Conservation (phyloP, 2,888 invertebrate genomes). For the Lathronympha strigana region DNA sequence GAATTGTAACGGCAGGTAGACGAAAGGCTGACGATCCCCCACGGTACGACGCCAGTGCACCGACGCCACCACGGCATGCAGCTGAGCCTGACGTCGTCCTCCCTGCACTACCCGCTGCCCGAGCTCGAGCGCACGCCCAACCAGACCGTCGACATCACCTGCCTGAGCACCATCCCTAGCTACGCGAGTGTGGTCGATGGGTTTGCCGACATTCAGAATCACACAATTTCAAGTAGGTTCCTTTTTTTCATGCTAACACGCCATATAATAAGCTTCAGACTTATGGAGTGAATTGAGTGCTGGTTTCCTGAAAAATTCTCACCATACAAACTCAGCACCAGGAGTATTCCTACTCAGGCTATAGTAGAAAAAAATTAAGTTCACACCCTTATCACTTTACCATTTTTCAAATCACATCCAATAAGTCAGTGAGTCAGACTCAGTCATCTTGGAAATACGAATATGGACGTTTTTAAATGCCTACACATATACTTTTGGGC, state of each 20-base stretch:
- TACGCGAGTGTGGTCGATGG: constrained; percentile 87
- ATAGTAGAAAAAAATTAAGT: no score
- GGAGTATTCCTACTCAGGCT: no score
- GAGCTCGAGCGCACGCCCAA: constrained; percentile 88
- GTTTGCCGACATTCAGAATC: constrained; percentile 89
- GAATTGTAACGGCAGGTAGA: constrained; percentile 63
- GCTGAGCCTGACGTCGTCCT: constrained; percentile 69
- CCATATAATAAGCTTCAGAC: no score
- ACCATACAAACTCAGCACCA: no score
- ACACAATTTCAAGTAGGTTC: constrained; percentile 87
- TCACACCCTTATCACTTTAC: not conserved
- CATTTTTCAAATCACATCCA: not conserved
- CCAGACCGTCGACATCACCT: constrained; percentile 89
- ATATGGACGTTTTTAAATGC: no score
- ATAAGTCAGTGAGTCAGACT: no score
- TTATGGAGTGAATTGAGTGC: no score
- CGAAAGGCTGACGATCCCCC: constrained; percentile 71
- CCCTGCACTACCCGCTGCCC: constrained; percentile 87
- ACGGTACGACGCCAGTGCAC: constrained; percentile 69
- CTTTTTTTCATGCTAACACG: not conserved
- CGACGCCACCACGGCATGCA: constrained; percentile 76
- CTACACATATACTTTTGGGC: no score
- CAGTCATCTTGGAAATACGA: no score
- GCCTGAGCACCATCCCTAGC: constrained; percentile 91
- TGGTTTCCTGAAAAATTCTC: no score